Percentiles rank a stretch among this genome's conserved stretches.
Conservation (phyloP, 2,888 invertebrate genomes). For the Stomorhina lunata region DNA sequence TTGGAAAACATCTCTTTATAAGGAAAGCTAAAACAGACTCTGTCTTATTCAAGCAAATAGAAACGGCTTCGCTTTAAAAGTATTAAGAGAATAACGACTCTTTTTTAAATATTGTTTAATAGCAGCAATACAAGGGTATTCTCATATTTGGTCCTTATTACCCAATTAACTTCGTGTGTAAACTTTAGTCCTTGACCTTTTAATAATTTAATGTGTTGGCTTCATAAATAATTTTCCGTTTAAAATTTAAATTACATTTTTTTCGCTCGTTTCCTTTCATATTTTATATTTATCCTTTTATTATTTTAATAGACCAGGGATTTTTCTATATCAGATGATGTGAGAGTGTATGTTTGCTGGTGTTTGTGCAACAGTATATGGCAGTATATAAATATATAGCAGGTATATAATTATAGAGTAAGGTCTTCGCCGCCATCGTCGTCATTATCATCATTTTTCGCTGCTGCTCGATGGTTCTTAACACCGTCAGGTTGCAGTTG, state of each 20-base stretch:
- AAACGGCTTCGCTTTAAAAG: no score
- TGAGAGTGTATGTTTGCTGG: background rate
- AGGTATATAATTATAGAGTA: slow-evolving; percentile 61
- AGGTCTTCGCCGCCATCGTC: background rate
- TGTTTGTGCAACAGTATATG: background rate
- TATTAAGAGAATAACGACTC: no score
- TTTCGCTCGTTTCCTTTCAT: background rate
- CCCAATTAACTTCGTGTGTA: background rate
- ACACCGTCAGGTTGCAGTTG: slow-evolving; percentile 58
- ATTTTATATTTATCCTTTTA: slow-evolving; percentile 25
- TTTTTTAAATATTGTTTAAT: no score
- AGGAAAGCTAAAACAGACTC: no score
- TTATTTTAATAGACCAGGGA: slow-evolving; percentile 35
- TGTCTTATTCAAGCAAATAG: no score
- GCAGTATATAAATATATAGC: slow-evolving; percentile 40
- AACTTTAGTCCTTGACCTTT: slow-evolving; percentile 50
- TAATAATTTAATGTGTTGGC: background rate
- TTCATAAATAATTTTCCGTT: slow-evolving; percentile 42
- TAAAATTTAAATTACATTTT: slow-evolving; percentile 37
- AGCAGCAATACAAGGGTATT: no score
- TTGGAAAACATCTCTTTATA: no score
- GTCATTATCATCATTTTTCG: slow-evolving; percentile 11
- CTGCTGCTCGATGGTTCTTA: slow-evolving; percentile 37
- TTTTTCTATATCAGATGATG: background rate
- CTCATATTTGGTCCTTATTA: background rate